Conservation (phyloP, 2,113 vertebrate species). For the Eretmochelys imbricata region DNA sequence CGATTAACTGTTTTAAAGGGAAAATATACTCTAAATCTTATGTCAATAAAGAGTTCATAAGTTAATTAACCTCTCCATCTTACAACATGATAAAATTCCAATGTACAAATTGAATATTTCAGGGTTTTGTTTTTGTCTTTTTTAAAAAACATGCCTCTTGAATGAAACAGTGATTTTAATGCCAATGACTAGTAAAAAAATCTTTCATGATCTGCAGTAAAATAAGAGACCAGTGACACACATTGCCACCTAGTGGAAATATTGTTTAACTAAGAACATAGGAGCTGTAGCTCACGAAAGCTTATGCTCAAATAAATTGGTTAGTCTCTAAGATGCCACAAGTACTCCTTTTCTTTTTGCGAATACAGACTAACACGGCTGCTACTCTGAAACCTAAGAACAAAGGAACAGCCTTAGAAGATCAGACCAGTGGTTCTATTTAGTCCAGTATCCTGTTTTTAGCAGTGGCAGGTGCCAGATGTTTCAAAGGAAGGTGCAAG, state of each 20-base stretch:
- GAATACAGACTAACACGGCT: too few relatives aligned
- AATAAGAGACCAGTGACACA: neutral
- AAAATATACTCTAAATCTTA: slow-evolving; percentile 34
- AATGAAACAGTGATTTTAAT: slow-evolving; percentile 19
- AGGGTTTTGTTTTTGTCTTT: neutral
- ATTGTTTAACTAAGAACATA: neutral
- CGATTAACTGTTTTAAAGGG: slow-evolving; percentile 16
- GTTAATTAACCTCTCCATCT: neutral
- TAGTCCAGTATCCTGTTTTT: neutral
- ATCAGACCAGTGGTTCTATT: neutral
- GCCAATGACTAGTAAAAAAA: neutral
- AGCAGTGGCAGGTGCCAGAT: too few relatives aligned
- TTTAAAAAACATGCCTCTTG: neutral
- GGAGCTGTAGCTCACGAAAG: too few relatives aligned
- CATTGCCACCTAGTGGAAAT: neutral
- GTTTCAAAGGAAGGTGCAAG: too few relatives aligned
- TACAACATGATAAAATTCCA: slow-evolving; percentile 38
- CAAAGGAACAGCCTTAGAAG: too few relatives aligned
- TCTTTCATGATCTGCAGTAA: slow-evolving; percentile 10
- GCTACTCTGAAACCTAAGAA: too few relatives aligned
- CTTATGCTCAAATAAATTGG: too few relatives aligned
- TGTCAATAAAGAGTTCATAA: slow-evolving; percentile 39
- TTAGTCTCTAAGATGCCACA: too few relatives aligned
- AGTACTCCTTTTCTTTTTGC: too few relatives aligned
- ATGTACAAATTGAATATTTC: slow-evolving; percentile 4